Conservation (phyloP, 2,888 invertebrate genomes). For the Dryomyza anilis region DNA sequence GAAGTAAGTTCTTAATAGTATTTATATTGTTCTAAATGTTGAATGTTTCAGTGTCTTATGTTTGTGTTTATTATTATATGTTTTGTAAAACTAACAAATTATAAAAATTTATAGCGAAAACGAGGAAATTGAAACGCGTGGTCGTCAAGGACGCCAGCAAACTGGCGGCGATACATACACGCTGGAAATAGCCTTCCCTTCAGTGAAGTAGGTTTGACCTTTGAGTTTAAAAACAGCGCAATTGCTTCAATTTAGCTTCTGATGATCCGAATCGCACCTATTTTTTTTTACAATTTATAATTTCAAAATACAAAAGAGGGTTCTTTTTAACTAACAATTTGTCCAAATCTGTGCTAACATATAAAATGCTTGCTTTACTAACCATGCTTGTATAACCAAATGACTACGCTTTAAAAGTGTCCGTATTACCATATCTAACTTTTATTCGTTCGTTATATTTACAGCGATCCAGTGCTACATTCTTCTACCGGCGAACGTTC, state of each 20-base stretch:
- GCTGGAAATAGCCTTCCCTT: slow-evolving; percentile 90
- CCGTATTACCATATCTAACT: slow-evolving; percentile 1
- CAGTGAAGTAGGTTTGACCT: slow-evolving; percentile 80
- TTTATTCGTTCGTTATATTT: slow-evolving; percentile 3
- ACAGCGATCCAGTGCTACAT: slow-evolving; percentile 87
- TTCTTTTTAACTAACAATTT: not conserved
- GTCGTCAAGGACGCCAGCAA: slow-evolving; percentile 82
- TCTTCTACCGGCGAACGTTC: slow-evolving; percentile 86
- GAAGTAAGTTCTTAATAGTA: slow-evolving; percentile 70
- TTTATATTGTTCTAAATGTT: slow-evolving; percentile 10
- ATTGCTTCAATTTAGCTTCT: not conserved
- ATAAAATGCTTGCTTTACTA: not conserved
- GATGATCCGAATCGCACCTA: too few species aligned
- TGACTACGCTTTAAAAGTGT: not conserved
- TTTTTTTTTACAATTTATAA: too few species aligned
- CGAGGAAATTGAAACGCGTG: slow-evolving; percentile 46
- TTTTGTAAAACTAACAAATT: slow-evolving; percentile 29
- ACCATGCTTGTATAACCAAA: too few species aligned
- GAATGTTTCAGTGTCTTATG: not conserved
- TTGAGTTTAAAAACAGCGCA: not conserved
- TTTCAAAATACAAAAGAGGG: too few species aligned
- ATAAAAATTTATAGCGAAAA: slow-evolving; percentile 51
- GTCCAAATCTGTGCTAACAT: not conserved
- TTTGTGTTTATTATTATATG: slow-evolving; percentile 27
- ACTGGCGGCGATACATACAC: slow-evolving; percentile 82